A percentile compares a stretch with the other conserved stretches of the same genome.
These are phyloP conservation scores for Alethe diademata DNA, from an alignment of 2,113 vertebrate species.

Conservation along the genomic window DNA sequence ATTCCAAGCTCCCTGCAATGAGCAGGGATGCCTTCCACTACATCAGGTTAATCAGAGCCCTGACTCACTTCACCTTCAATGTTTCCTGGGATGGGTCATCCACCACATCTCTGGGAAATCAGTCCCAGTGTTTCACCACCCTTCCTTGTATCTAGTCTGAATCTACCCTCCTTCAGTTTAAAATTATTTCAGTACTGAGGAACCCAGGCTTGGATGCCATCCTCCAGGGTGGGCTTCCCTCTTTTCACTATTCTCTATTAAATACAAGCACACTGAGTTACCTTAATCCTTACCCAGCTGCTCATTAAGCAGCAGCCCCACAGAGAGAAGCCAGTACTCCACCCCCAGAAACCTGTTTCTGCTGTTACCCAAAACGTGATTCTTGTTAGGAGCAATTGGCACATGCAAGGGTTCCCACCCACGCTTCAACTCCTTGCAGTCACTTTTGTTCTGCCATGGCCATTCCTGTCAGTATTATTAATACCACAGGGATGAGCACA, in stretches of 20 bases:
- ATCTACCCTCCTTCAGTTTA: not conserved
- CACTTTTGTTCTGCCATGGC: not conserved
- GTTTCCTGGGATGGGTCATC: not conserved
- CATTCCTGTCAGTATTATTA: not conserved
- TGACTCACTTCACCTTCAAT: fast-evolving
- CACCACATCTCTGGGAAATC: not conserved
- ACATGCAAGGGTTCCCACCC: not conserved
- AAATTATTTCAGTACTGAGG: not conserved
- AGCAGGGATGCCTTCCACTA: not conserved
- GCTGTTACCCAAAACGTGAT: not conserved
- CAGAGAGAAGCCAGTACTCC: not conserved
- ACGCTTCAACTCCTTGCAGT: not conserved
- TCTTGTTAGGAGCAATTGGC: not conserved
- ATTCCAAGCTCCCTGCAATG: fast-evolving
- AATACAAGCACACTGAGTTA: not conserved
- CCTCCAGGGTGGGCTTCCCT: not conserved
- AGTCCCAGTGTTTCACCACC: not conserved
- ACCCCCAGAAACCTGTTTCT: not conserved
- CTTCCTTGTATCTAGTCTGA: not conserved
- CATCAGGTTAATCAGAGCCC: not conserved
- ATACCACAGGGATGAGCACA: not conserved
- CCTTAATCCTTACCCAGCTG: not conserved
- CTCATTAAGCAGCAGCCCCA: not conserved
- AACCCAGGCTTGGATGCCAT: no score
- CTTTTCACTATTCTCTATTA: not conserved